Evolutionary conservation across 1,140 invertebrate species (phyloP).

Genomic region (Panagrolaimus sp.): DNA sequence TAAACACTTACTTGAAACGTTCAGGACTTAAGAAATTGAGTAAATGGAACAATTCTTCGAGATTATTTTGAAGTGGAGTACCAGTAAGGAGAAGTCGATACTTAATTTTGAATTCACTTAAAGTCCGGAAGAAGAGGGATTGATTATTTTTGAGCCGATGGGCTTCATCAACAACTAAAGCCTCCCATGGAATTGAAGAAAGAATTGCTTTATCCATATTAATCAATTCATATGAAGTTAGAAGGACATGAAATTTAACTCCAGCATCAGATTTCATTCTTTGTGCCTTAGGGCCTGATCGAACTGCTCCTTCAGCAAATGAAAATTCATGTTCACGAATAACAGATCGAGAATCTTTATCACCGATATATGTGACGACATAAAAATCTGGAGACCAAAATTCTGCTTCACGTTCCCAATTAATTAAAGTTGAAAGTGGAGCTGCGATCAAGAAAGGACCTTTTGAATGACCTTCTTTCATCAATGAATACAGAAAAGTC

Average conservation of each 20-base stretch:
- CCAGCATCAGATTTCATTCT: slow-evolving; percentile 71
- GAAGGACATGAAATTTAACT: slow-evolving; percentile 96
- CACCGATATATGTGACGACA: slow-evolving; percentile 95
- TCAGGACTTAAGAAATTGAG: slow-evolving; percentile 95
- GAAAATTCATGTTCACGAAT: slow-evolving; percentile 91
- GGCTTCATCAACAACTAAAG: slow-evolving; percentile 96
- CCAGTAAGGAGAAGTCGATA: slow-evolving; percentile 95
- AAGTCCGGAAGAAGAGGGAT: slow-evolving; percentile 93
- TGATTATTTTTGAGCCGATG: slow-evolving; percentile 98
- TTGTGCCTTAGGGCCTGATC: slow-evolving; percentile 74
- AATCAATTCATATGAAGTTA: slow-evolving; percentile 96
- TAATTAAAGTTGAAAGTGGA: slow-evolving; percentile 95
- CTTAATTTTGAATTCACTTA: slow-evolving; percentile 82
- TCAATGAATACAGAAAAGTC: slow-evolving; percentile 91
- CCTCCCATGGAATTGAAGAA: slow-evolving; percentile 95
- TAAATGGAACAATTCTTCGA: slow-evolving; percentile 98
- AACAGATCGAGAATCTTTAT: slow-evolving; percentile 86
- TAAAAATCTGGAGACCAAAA: slow-evolving; percentile 97
- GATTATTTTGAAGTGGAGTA: slow-evolving; percentile 96
- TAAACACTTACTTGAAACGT: slow-evolving; percentile 65
- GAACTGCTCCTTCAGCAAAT: slow-evolving; percentile 87
- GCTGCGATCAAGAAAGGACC: slow-evolving; percentile 90
- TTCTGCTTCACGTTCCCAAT: slow-evolving; percentile 99
- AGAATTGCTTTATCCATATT: slow-evolving; percentile 93
- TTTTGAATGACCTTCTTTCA: slow-evolving; percentile 95